A percentile compares a stretch with the other conserved stretches of the same genome.
Evolutionary conservation across 2,797 vertebrate genomes (phyloP).

Genomic region (Coregonus suidteri): DNA sequence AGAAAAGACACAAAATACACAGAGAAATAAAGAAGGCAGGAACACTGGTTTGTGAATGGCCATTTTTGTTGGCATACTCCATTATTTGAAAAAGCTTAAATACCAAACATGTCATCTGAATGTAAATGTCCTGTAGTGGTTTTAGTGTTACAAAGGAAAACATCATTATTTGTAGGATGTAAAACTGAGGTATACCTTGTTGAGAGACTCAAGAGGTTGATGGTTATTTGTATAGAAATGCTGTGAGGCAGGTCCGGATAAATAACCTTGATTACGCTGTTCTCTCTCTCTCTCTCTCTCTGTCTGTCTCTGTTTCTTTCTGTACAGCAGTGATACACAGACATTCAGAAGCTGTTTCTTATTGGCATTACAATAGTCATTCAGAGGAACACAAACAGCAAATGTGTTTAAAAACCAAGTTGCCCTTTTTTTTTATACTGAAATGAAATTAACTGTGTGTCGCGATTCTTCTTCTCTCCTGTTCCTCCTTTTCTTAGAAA

Average conservation of each 20-base stretch:
- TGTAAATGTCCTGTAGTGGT: slow-evolving; percentile 70
- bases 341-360: slow-evolving; percentile 96
- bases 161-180: slow-evolving; percentile 74
- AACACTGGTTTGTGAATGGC: slow-evolving; percentile 84
- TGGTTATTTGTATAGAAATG: slow-evolving; percentile 77
- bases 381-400: slow-evolving; percentile 84
- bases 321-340: slow-evolving; percentile 89
- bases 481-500: slow-evolving; percentile 51
- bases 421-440: slow-evolving; percentile 81
- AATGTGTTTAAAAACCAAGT: slow-evolving; percentile 86
- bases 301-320: slow-evolving; percentile 68
- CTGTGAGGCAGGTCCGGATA: slow-evolving; percentile 86
- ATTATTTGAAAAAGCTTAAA: slow-evolving; percentile 72
- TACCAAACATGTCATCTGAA: slow-evolving; percentile 77
- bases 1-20: slow-evolving; percentile 58
- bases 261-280: slow-evolving; percentile 71
- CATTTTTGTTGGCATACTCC: slow-evolving; percentile 80
- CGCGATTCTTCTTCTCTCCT: slow-evolving; percentile 59
- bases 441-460: slow-evolving; percentile 79
- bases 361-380: slow-evolving; percentile 89
- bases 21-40: slow-evolving; percentile 77
- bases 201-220: slow-evolving; percentile 81
- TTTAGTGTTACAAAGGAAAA: slow-evolving; percentile 85
- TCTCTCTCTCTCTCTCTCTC: slow-evolving; percentile 45
- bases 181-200: slow-evolving; percentile 96